Conservation (phyloP, 2,888 invertebrate species). For the Diarsia rubi region DNA sequence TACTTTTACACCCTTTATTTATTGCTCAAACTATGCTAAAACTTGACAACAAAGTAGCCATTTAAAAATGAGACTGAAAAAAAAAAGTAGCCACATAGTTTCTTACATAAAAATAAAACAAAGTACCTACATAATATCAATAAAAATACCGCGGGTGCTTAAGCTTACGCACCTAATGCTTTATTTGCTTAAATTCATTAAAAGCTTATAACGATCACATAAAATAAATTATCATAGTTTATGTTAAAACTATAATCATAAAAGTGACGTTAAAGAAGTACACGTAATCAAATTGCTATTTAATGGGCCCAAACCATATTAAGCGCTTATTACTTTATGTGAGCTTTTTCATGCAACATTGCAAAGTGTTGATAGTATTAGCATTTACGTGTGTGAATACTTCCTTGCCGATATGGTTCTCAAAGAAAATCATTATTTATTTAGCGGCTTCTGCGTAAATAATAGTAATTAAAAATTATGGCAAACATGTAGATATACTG, state of each 20-base stretch:
- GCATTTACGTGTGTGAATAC: background rate
- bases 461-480: slow-evolving; percentile 14
- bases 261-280: slow-evolving; percentile 42
- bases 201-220: slow-evolving; percentile 40
- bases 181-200: slow-evolving; percentile 31
- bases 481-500: background rate
- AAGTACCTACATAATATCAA: background rate
- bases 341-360: slow-evolving; percentile 27
- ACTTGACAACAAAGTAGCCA: background rate
- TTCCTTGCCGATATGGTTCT: background rate
- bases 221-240: slow-evolving; percentile 43
- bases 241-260: slow-evolving; percentile 56
- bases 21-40: background rate
- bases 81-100: background rate
- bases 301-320: slow-evolving; percentile 48
- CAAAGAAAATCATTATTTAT: slow-evolving; percentile 18
- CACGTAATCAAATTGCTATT: slow-evolving; percentile 46
- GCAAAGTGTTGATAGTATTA: slow-evolving; percentile 46
- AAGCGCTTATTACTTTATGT: slow-evolving; percentile 38
- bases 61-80: background rate
- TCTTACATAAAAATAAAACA: background rate
- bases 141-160: background rate
- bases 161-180: slow-evolving; percentile 8
- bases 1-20: no score
- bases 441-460: background rate